A percentile compares a stretch with the other conserved stretches of the same genome.
Conservation (phyloP, 2,797 vertebrate genomes). For the Taeniopygia guttata region DNA sequence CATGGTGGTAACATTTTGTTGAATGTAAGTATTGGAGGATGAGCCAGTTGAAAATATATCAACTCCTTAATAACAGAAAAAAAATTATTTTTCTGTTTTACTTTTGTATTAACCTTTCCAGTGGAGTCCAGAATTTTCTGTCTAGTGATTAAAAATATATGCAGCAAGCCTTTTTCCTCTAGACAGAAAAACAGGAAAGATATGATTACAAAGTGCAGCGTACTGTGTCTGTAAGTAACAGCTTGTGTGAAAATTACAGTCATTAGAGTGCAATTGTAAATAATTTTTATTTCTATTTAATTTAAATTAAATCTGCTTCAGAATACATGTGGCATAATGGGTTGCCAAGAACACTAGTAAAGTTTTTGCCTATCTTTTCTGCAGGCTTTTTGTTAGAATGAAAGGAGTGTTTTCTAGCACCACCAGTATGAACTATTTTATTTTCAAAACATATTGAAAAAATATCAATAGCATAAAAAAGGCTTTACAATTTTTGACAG, state of each 20-base stretch:
- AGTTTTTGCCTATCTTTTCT: slow-evolving; percentile 38
- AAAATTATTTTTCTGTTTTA: neutral
- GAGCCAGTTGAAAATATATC: neutral
- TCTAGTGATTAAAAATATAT: neutral
- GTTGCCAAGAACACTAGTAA: slow-evolving; percentile 40
- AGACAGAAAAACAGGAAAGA: neutral
- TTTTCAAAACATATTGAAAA: slow-evolving; percentile 18
- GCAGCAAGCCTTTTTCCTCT: neutral
- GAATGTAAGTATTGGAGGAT: neutral
- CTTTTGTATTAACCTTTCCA: neutral
- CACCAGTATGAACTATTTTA: neutral
- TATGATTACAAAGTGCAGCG: slow-evolving; percentile 26
- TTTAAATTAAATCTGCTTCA: slow-evolving; percentile 65
- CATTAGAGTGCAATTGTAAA: slow-evolving; percentile 56
- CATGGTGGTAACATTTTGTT: neutral
- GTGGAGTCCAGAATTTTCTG: neutral
- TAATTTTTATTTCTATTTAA: slow-evolving; percentile 67
- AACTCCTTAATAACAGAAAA: neutral
- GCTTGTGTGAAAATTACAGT: slow-evolving; percentile 68
- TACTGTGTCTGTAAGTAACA: slow-evolving; percentile 62
- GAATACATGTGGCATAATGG: neutral
- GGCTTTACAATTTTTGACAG: neutral
- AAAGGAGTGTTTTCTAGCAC: neutral
- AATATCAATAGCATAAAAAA: neutral
- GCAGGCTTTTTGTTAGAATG: neutral